These are phyloP conservation scores for Chouioia cunea DNA, from an alignment of 2,888 invertebrate species.

Conservation along the genomic window DNA sequence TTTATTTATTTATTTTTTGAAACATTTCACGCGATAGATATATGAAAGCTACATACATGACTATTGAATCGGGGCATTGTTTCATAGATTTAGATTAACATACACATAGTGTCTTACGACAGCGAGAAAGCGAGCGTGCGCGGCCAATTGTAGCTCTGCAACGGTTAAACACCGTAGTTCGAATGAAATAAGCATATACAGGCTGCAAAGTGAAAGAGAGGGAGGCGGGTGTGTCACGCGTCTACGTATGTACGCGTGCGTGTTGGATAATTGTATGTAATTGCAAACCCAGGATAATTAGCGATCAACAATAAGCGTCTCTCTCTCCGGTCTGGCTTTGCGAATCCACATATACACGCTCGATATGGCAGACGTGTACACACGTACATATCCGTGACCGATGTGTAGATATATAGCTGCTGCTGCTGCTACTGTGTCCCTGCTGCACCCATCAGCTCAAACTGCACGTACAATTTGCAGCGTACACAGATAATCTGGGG, in stretches of 20 bases:
- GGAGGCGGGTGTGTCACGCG: conserved; percentile 41
- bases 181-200: neutral
- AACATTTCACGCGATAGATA: too few species aligned
- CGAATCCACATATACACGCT: neutral
- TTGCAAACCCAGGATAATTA: conserved; percentile 64
- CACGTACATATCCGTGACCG: too few species aligned
- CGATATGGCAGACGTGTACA: neutral
- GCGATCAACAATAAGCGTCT: conserved; percentile 65
- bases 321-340: conserved; percentile 27
- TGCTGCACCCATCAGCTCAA: conserved; percentile 12
- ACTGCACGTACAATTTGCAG: conserved; percentile 18
- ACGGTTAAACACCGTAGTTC: too few species aligned
- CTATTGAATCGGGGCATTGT: too few species aligned
- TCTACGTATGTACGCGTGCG: conserved; percentile 56
- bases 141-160: too few species aligned
- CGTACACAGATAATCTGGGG: neutral
- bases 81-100: too few species aligned
- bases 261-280: conserved; percentile 66
- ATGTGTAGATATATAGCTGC: conserved; percentile 1
- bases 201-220: conserved; percentile 3
- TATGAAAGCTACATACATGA: too few species aligned
- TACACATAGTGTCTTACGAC: too few species aligned
- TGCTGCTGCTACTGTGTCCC: neutral
- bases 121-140: too few species aligned
- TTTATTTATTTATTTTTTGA: too few species aligned